A percentile compares a stretch with the other conserved stretches of the same genome.
Evolutionary conservation across 2,797 vertebrate genomes (phyloP).

Genomic region (Falco columbarius): DNA sequence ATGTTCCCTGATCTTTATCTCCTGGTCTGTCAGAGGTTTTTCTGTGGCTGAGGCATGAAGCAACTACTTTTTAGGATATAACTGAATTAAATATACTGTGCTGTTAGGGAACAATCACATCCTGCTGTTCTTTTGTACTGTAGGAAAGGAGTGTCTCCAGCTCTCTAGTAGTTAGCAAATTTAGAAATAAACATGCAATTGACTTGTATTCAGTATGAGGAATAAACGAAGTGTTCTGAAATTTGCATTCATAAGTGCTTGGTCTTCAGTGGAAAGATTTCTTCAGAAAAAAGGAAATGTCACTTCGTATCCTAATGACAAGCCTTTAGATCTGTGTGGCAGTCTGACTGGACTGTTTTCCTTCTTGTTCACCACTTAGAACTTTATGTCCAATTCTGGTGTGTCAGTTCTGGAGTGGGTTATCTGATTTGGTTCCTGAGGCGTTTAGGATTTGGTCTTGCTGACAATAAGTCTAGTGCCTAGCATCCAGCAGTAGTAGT

Average conservation of each 20-base stretch:
- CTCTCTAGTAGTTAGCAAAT: not conserved
- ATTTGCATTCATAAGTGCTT: not conserved
- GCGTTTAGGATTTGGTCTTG: not conserved
- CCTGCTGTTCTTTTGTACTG: not conserved
- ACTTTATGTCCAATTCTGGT: not conserved
- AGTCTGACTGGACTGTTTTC: not conserved
- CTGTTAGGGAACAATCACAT: not conserved
- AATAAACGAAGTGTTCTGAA: not conserved
- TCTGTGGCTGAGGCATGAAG: not conserved
- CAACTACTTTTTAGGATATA: not conserved
- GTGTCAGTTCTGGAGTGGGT: not conserved
- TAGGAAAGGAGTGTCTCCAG: not conserved
- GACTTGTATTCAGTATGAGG: not conserved
- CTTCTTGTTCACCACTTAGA: not conserved
- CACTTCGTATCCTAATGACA: not conserved
- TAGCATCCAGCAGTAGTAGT: not conserved
- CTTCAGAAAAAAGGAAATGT: not conserved
- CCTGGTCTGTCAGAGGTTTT: not conserved
- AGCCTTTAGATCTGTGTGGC: not conserved
- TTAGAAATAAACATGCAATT: not conserved
- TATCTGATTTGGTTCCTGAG: not conserved
- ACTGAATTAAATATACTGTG: not conserved
- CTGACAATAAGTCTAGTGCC: not conserved
- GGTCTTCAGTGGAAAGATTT: not conserved
- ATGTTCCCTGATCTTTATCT: not conserved